Base-by-base conservation (phyloP, 2,888 invertebrate genomes). In the Drosophila nr. fundita region DNA sequence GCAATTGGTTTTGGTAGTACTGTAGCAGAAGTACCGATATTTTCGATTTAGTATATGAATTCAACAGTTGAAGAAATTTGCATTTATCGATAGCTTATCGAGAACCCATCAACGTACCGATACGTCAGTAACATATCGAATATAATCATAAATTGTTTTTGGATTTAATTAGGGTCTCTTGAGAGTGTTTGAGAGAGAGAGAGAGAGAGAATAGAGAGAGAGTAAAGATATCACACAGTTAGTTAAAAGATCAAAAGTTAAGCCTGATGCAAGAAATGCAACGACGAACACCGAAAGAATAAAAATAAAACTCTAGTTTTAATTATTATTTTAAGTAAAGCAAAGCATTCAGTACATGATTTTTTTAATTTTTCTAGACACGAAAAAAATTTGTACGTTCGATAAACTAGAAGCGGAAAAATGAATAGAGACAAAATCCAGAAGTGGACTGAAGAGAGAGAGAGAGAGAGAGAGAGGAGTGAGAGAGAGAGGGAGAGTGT, bases 301-400 rank as follows among this genome's bases (percentile, higher is more conserved):
- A 4, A 15, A 38, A 45, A 24, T 13, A 45, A 45, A 24, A 24
- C 1, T 50, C 42, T 32, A 60, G 10, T 32, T 48, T 69, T 57
- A 40, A 45, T 8, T 45, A 45, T 45, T 45, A 45, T 45, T 15
- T 62, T 27, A 42, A 45, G 40, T 21, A 45, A 60, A 60, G 34
- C 63, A 73, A 60, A 60, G 45, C 63, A 73, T 74, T 74, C 62
- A 49, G 30, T 15, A 53, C 15, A 53, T 53, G 10, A 60, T 42
- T 30, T 30, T 13, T 38, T 8, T 13, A 29, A 50, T 29, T 50
- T 15, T 8, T 15, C 52, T 58, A 68, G 45, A 53, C 38, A 71
- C 61, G 49, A 34, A 57, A 15, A 45, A 45, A 2, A 45, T 21
- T 11, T 24, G 7, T 27, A 49, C 27, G 8, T 24, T 34, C 21